phyloP scores from a whole-genome alignment of 2,797 vertebrate species.

The Clamator glandarius region DNA sequence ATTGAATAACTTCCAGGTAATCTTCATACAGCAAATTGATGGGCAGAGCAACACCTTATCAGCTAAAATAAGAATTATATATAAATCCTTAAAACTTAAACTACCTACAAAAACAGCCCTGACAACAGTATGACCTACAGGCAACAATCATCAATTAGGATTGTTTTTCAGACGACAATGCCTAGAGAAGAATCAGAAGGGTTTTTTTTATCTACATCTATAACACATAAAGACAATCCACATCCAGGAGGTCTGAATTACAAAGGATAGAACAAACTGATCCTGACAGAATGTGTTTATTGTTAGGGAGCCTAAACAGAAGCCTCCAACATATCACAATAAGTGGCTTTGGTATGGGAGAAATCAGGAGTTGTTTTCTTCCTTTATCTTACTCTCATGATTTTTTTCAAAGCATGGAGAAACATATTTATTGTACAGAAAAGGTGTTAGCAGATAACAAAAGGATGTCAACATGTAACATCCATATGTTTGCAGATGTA shows the following conservation, averaged over 20 bases:
- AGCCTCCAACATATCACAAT: neutral
- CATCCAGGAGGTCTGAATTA: neutral
- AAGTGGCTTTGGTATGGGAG: neutral
- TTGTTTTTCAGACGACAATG: neutral
- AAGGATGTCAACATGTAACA: neutral
- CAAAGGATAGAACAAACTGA: neutral
- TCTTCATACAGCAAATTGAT: neutral
- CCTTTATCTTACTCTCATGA: neutral
- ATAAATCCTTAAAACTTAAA: neutral
- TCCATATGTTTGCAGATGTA: neutral
- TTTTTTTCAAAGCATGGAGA: neutral
- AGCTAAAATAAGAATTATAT: neutral
- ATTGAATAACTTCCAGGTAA: neutral
- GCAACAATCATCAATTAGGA: neutral
- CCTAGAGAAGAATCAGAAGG: neutral
- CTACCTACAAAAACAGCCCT: neutral
- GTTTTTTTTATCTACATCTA: neutral
- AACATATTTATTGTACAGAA: neutral
- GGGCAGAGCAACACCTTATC: neutral
- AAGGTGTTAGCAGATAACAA: neutral
- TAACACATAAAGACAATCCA: neutral
- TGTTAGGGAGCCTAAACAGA: neutral
- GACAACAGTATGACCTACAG: neutral
- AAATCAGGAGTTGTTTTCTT: neutral
- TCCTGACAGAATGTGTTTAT: neutral